Evolutionary conservation across 2,888 invertebrate species (phyloP).

Genomic region (Drosophila engyochracea): DNA sequence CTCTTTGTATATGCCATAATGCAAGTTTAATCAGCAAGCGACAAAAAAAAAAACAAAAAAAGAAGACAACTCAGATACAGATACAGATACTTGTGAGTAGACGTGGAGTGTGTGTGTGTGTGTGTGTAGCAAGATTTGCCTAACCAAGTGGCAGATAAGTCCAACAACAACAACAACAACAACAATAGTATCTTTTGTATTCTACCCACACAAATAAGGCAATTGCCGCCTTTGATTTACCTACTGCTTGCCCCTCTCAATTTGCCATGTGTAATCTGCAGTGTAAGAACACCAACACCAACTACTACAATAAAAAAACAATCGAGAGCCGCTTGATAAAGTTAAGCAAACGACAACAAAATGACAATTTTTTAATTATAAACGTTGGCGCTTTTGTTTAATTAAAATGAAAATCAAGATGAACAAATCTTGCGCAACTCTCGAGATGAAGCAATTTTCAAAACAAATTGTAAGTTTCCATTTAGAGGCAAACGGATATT

Average conservation of each 20-base stretch:
- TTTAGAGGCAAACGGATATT: neutral
- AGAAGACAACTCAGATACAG: conserved; percentile 28
- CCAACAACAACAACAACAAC: conserved; percentile 28
- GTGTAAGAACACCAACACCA: conserved; percentile 47
- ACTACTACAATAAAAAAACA: conserved; percentile 14
- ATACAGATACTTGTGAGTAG: conserved; percentile 25
- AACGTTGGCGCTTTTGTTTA: conserved; percentile 59
- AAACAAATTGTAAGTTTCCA: conserved; percentile 18
- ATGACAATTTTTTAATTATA: conserved; percentile 73
- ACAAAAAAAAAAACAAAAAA: conserved; percentile 48
- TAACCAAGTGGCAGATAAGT: conserved; percentile 68
- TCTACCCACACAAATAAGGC: conserved; percentile 10
- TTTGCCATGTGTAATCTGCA: conserved; percentile 74
- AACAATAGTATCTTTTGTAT: conserved; percentile 52
- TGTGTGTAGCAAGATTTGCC: conserved; percentile 65
- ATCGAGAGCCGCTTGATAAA: conserved; percentile 53
- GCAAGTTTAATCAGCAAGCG: conserved; percentile 79
- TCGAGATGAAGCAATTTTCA: conserved; percentile 16
- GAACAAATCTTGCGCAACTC: neutral
- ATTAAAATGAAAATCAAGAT: conserved; percentile 51
- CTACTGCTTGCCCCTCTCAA: conserved; percentile 41
- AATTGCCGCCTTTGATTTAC: conserved; percentile 66
- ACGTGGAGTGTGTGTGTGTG: conserved; percentile 4
- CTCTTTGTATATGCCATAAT: conserved; percentile 69
- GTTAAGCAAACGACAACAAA: conserved; percentile 73